These are phyloP conservation scores for Odontamblyopus lacepedii DNA, from an alignment of 2,797 vertebrate genomes.

Conservation along the genomic window DNA sequence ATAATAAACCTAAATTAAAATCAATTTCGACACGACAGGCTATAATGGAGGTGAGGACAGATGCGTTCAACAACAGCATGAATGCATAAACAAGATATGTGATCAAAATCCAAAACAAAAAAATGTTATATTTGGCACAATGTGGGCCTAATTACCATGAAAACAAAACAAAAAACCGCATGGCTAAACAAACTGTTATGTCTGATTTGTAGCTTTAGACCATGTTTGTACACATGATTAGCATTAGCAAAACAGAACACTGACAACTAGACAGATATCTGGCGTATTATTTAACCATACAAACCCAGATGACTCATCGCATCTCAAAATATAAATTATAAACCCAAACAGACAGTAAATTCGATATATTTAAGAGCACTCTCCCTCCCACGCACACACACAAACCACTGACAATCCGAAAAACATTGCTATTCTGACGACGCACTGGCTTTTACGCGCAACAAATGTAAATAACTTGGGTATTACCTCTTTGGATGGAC, in stretches of 20 bases:
- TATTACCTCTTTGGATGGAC: conserved; percentile 47
- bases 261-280: neutral
- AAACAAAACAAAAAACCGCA: neutral
- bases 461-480: neutral
- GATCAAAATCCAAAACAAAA: neutral
- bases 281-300: neutral
- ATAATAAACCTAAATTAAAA: too few relatives aligned
- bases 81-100: neutral
- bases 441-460: conserved; percentile 6
- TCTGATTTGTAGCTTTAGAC: neutral
- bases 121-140: neutral
- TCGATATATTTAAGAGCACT: conserved; percentile 3
- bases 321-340: too few relatives aligned
- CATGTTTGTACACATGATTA: conserved; percentile 26
- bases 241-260: conserved; percentile 47
- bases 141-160: neutral
- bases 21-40: too few relatives aligned
- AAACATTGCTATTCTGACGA: conserved; percentile 35
- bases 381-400: conserved; percentile 1
- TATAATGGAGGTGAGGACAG: neutral
- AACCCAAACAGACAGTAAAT: neutral
- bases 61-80: neutral
- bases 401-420: conserved; percentile 46
- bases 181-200: conserved; percentile 3
- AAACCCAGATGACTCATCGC: too few relatives aligned